Evolutionary conservation across 2,113 vertebrate species (phyloP).

Genomic region (Muntiacus reevesi): DNA sequence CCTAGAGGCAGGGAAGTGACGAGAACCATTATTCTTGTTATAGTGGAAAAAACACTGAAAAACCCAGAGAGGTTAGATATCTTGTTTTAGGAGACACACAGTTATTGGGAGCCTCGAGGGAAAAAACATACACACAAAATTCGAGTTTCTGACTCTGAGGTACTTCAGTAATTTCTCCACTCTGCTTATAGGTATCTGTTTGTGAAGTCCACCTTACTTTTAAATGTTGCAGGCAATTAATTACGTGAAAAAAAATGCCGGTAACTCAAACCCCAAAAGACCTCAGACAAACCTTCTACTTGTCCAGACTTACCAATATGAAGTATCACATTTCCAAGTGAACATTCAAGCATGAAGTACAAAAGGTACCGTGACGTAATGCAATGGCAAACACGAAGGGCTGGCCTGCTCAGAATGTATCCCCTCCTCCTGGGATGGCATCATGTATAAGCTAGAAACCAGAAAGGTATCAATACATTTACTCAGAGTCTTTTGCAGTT

Average conservation of each 20-base stretch:
- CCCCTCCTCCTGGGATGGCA: neutral
- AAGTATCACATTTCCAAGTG: neutral
- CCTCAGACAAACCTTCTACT: neutral
- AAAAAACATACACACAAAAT: neutral
- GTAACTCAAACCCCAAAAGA: neutral
- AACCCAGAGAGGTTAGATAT: neutral
- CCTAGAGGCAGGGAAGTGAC: constrained; percentile 14
- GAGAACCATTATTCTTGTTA: constrained; percentile 28
- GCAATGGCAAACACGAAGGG: neutral
- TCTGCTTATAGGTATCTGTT: neutral
- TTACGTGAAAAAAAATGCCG: neutral
- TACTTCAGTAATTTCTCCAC: neutral
- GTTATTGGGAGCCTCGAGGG: neutral
- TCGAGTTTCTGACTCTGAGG: neutral
- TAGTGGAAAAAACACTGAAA: constrained; percentile 8
- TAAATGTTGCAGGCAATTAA: neutral
- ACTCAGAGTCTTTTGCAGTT: neutral
- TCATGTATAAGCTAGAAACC: neutral
- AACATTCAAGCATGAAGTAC: neutral
- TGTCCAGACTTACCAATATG: neutral
- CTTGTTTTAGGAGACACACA: constrained; percentile 36
- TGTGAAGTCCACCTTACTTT: neutral
- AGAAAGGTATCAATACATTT: neutral
- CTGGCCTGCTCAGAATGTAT: neutral
- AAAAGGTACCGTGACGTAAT: neutral